Evolutionary conservation across 1,140 invertebrate species (phyloP).

Genomic region (Drosophila sp.): DNA sequence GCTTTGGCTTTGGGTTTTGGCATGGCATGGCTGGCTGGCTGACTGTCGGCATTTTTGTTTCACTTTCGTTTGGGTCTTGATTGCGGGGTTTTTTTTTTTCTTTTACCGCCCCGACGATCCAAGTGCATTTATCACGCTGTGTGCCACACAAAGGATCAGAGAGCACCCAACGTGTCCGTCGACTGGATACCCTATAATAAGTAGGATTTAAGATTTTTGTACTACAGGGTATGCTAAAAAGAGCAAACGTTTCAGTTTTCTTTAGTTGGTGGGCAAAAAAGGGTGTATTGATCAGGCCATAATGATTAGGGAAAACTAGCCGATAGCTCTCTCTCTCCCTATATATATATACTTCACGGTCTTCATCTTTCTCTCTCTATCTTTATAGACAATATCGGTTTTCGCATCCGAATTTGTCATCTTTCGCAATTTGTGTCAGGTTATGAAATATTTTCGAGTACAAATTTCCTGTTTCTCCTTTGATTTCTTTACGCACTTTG

Average conservation of each 20-base stretch:
- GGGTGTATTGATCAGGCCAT: slow-evolving; percentile 16
- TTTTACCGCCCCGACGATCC: slow-evolving; percentile 31
- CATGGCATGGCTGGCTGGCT: slow-evolving; percentile 20
- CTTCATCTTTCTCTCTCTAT: neutral
- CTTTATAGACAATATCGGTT: slow-evolving; percentile 6
- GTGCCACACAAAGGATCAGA: slow-evolving; percentile 62
- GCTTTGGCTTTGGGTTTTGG: slow-evolving; percentile 17
- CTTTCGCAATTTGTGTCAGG: slow-evolving; percentile 49
- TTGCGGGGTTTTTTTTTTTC: slow-evolving; percentile 60
- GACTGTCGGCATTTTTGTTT: slow-evolving; percentile 71
- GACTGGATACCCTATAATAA: too few species aligned
- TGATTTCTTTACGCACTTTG: slow-evolving; percentile 68
- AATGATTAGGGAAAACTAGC: slow-evolving; percentile 1
- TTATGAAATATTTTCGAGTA: slow-evolving; percentile 68
- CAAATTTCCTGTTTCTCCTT: slow-evolving; percentile 72
- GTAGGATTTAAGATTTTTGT: too few species aligned
- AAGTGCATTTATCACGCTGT: slow-evolving; percentile 76
- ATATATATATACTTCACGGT: slow-evolving; percentile 40
- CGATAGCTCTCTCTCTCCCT: slow-evolving; percentile 17
- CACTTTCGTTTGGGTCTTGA: slow-evolving; percentile 77
- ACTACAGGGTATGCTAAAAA: slow-evolving; percentile 29
- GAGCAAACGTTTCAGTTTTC: slow-evolving; percentile 64
- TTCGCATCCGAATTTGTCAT: slow-evolving; percentile 51
- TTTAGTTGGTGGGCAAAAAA: slow-evolving; percentile 48
- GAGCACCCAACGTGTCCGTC: slow-evolving; percentile 3